Evolutionary conservation across 2,797 vertebrate genomes (phyloP).

Genomic region (Coreius guichenoti): DNA sequence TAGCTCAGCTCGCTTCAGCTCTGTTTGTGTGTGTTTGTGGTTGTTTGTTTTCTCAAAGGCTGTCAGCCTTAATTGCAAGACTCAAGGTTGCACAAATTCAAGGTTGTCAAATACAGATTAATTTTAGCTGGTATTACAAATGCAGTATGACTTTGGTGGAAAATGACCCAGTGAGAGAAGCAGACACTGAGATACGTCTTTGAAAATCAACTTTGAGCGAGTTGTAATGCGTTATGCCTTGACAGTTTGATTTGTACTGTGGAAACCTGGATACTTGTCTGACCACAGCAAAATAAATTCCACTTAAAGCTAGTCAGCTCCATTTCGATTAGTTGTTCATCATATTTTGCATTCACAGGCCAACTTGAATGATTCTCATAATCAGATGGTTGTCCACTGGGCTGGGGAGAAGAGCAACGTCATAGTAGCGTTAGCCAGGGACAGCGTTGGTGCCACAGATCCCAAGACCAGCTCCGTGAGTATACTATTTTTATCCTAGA

Average conservation of each 20-base stretch:
- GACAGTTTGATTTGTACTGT: conserved; percentile 5
- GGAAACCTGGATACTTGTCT: conserved; percentile 5
- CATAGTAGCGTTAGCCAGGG: conserved; percentile 94
- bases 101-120: neutral
- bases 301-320: neutral
- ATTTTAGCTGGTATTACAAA: neutral
- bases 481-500: conserved; percentile 44
- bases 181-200: neutral
- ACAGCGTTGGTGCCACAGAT: conserved; percentile 85
- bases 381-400: conserved; percentile 99
- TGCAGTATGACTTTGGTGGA: neutral
- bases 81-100: neutral
- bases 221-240: conserved; percentile 2
- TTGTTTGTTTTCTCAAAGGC: conserved; percentile 36
- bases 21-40: neutral
- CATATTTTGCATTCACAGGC: conserved; percentile 78
- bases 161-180: conserved; percentile 14
- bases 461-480: conserved; percentile 92
- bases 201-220: neutral
- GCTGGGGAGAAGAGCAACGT: conserved; percentile 97
- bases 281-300: conserved; percentile 21
- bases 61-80: neutral
- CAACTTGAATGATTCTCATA: conserved; percentile 95
- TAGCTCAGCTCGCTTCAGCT: conserved; percentile 1
- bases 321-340: neutral